phyloP scores from a whole-genome alignment of 2,113 vertebrate genomes.

The Isichthys henryi region DNA sequence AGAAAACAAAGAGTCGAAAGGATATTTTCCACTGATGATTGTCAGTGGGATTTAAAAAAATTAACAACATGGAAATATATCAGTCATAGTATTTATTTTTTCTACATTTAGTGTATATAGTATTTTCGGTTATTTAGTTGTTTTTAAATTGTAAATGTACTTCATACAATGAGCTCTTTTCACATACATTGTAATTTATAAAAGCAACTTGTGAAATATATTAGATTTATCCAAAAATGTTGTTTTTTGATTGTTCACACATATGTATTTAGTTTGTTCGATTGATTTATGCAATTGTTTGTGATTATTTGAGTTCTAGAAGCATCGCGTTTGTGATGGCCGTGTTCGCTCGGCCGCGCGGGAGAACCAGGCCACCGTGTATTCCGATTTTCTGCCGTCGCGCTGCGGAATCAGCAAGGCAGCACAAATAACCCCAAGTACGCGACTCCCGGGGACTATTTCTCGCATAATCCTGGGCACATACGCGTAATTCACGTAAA shows the following conservation, averaged over 20 bases:
- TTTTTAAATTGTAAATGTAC: not conserved
- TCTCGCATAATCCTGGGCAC: not conserved
- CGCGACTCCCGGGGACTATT: not conserved
- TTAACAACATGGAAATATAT: not conserved
- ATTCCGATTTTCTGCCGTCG: not conserved
- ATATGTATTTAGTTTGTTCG: not conserved
- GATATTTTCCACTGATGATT: not conserved
- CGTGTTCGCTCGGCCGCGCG: not conserved
- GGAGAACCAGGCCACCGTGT: not conserved
- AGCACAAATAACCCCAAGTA: not conserved
- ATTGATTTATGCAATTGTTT: not conserved
- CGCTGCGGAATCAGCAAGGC: not conserved
- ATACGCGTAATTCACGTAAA: not conserved
- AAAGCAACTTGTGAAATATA: not conserved
- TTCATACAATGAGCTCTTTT: not conserved
- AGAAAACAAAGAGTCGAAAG: not conserved
- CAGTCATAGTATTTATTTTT: not conserved
- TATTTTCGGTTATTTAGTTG: not conserved
- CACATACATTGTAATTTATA: not conserved
- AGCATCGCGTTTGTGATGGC: conserved; percentile 22
- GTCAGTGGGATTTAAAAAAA: not conserved
- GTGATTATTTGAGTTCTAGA: not conserved
- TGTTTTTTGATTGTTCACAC: not conserved
- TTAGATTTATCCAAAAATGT: not conserved
- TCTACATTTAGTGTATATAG: not conserved